phyloP scores from a whole-genome alignment of 2,797 vertebrate genomes.

The Moxostoma hubbsi region DNA sequence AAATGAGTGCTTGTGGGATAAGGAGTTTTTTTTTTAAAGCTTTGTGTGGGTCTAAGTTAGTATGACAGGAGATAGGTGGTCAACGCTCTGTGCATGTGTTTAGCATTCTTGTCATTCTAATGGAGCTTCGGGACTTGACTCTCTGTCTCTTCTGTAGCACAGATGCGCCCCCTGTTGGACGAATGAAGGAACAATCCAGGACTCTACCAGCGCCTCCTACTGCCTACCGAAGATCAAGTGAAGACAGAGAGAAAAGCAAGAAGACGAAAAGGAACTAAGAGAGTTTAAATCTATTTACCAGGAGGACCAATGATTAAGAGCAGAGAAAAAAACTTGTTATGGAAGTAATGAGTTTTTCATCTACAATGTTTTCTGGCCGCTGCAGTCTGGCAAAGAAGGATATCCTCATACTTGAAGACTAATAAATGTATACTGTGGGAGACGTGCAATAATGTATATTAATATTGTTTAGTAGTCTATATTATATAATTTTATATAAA shows the following conservation, averaged over 20 bases:
- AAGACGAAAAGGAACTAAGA: conserved; percentile 20
- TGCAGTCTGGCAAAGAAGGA: conserved; percentile 15
- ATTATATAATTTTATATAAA: conserved; percentile 32
- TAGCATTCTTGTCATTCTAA: conserved; percentile 55
- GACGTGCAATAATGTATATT: conserved; percentile 57
- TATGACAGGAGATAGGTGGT: conserved; percentile 35
- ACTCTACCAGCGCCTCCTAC: conserved; percentile 40
- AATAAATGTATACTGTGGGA: conserved; percentile 46
- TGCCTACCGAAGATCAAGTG: conserved; percentile 15
- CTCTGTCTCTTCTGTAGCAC: conserved; percentile 69
- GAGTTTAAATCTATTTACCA: conserved; percentile 26
- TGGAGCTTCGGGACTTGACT: conserved; percentile 66
- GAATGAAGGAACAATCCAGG: conserved; percentile 35
- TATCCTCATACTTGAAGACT: conserved; percentile 58
- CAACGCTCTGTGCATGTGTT: conserved; percentile 46
- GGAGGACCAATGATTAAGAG: conserved; percentile 33
- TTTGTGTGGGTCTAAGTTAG: conserved; percentile 40
- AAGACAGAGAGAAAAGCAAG: conserved; percentile 24
- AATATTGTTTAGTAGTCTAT: conserved; percentile 39
- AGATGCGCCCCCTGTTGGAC: conserved; percentile 50
- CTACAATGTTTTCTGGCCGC: background rate
- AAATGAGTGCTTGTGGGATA: conserved; percentile 40
- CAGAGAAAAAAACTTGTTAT: conserved; percentile 24
- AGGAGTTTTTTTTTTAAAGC: conserved; percentile 21
- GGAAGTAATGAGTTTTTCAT: conserved; percentile 25